These are phyloP conservation scores for Torymus auratus DNA, from an alignment of 2,888 invertebrate genomes.

Conservation along the genomic window DNA sequence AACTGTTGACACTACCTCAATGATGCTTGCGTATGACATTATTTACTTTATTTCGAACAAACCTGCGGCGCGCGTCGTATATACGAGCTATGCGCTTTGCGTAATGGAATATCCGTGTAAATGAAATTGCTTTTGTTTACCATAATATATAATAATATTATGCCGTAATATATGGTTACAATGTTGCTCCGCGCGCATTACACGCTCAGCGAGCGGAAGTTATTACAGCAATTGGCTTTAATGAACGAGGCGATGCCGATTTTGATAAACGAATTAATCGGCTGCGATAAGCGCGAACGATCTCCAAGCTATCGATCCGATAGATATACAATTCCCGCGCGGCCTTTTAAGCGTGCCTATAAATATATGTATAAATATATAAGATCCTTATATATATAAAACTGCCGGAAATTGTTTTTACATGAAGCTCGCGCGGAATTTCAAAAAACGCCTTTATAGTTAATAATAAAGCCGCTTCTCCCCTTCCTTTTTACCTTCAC, in stretches of 20 bases:
- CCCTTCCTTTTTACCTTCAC: no score
- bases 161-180: no score
- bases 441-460: conserved; percentile 32
- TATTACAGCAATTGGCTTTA: background rate
- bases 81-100: background rate
- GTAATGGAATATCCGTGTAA: conserved; percentile 10
- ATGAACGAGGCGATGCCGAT: background rate
- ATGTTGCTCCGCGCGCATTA: no score
- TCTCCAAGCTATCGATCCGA: no score
- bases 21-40: conserved; percentile 6
- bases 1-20: conserved; percentile 45
- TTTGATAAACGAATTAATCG: background rate
- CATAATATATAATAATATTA: background rate
- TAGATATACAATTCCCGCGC: no score
- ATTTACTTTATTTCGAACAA: conserved; percentile 46
- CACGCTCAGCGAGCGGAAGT: no score
- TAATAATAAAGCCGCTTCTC: conserved; percentile 30
- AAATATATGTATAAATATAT: no score
- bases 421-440: conserved; percentile 20
- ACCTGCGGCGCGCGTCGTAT: background rate
- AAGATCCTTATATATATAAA: conserved; percentile 10
- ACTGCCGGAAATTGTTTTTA: conserved; percentile 35
- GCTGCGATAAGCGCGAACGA: no score
- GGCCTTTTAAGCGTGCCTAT: background rate
- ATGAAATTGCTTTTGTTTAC: conserved; percentile 27